Base-by-base conservation (phyloP, 2,113 vertebrate species). In the Climacteris rufus region DNA sequence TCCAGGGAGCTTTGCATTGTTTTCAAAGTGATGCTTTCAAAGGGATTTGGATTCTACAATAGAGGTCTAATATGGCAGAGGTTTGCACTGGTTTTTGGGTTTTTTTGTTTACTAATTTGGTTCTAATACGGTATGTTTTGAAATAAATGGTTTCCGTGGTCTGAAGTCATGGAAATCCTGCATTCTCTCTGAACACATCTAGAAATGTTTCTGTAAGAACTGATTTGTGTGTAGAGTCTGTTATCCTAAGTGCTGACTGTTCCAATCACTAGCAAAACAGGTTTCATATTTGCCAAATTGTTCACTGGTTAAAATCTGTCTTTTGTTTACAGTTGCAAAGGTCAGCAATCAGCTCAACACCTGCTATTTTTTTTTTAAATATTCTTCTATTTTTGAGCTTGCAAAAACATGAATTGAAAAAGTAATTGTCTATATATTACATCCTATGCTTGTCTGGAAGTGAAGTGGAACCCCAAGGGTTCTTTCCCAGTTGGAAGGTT, bases 291-390 rank as follows among this genome's bases (percentile, higher is more conserved):
- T 97, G 72, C 66, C 20, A 94, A 83, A 68, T 76, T 98, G 80
- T 97, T 97, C 95, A 82, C 79, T 40, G 44, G 65, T 97, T 97
- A 93, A 95, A 91, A 87, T 83, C 79, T 94, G 31, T 89, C 63
- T 92, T 95, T 89, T 97, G 64, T 96, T 96, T 95, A 91, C 57
- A 49, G 33, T 40, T 53, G 19, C 89, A 97, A 96, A 97, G 92
- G 93, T 97, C 94, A 94, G 81, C 91, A 83, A 92, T 78, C 96
- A 24, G 69, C 65, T 90, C 35, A 33, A 92, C 71, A 95, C 47
- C 49, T 83, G 39, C 35, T 96, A 42, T 42, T 11, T 21, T 24
- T 35, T 28, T 42, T 27, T 50, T 13, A 25, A 37, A 40, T 60
- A 33, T 27, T 64, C 39, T 69, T 63, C 3, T 66, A 6, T 37